These are phyloP conservation scores for Clanis bilineata DNA, from an alignment of 2,888 invertebrate genomes.

Conservation along the genomic window DNA sequence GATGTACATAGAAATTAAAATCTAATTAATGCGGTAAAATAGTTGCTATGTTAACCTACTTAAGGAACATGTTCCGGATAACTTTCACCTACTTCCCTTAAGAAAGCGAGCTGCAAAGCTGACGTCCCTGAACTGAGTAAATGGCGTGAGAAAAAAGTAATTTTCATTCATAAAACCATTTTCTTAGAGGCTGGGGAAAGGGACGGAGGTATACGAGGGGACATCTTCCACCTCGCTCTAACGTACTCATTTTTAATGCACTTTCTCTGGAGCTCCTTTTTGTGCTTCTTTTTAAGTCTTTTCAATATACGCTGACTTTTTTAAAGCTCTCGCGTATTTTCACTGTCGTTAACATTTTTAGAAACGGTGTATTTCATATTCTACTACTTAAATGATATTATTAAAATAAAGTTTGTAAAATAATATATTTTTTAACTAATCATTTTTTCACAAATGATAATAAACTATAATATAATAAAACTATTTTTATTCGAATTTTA, in stretches of 20 bases:
- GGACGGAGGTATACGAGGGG: slow-evolving; percentile 36
- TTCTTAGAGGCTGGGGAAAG: slow-evolving; percentile 61
- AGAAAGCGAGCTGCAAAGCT: slow-evolving; percentile 58
- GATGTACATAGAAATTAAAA: neutral
- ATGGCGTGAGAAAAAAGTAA: slow-evolving; percentile 77
- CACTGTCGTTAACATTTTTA: slow-evolving; percentile 24
- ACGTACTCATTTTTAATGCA: slow-evolving; percentile 76
- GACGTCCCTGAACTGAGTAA: slow-evolving; percentile 68
- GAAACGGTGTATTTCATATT: neutral
- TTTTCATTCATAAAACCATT: slow-evolving; percentile 79
- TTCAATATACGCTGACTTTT: slow-evolving; percentile 52
- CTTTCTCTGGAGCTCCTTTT: slow-evolving; percentile 70
- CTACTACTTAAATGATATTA: neutral
- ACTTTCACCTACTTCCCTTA: slow-evolving; percentile 62
- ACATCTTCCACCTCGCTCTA: slow-evolving; percentile 48
- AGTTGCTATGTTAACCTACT: slow-evolving; percentile 32
- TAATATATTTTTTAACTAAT: no score
- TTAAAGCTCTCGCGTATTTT: slow-evolving; percentile 45
- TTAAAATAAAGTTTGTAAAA: neutral
- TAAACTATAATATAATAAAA: no score
- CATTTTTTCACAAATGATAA: no score
- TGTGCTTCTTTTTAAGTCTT: slow-evolving; percentile 65
- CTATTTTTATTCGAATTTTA: no score
- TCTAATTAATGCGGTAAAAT: neutral
- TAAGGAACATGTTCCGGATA: slow-evolving; percentile 41